These are phyloP conservation scores for Pseudomyrmex pallidus DNA, from an alignment of 1,140 invertebrate species.

Conservation along the genomic window DNA sequence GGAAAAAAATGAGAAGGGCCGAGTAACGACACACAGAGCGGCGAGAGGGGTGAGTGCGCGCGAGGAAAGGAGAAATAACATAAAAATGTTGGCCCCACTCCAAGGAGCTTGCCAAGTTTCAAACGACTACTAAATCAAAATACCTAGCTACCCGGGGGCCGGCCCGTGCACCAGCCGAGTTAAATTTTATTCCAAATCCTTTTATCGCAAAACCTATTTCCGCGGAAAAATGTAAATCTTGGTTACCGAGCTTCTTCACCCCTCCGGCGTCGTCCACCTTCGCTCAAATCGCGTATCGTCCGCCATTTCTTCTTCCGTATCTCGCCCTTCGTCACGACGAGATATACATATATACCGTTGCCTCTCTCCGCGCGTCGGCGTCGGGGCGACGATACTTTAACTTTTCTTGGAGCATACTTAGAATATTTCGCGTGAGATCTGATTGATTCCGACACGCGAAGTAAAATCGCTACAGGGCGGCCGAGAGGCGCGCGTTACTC, in stretches of 20 bases:
- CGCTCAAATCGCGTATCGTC: slow-evolving; percentile 51
- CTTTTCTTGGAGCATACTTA: slow-evolving; percentile 47
- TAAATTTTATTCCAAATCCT: slow-evolving; percentile 82
- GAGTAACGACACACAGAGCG: slow-evolving; percentile 48
- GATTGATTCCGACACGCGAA: slow-evolving; percentile 41
- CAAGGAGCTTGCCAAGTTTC: slow-evolving; percentile 83
- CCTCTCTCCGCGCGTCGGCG: slow-evolving; percentile 27
- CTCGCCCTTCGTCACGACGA: slow-evolving; percentile 46
- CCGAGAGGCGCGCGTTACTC: neutral
- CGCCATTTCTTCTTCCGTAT: slow-evolving; percentile 63
- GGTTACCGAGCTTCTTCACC: slow-evolving; percentile 62
- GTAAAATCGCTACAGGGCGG: slow-evolving; percentile 23
- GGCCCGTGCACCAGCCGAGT: slow-evolving; percentile 63
- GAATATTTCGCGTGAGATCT: slow-evolving; percentile 41
- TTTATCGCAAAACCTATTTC: slow-evolving; percentile 82
- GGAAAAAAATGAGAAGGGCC: slow-evolving; percentile 36
- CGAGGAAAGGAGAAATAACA: slow-evolving; percentile 73
- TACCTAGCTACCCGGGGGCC: slow-evolving; percentile 60
- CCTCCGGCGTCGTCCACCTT: slow-evolving; percentile 34
- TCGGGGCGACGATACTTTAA: slow-evolving; percentile 17
- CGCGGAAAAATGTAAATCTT: slow-evolving; percentile 80
- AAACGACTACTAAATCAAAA: slow-evolving; percentile 83
- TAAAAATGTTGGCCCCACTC: slow-evolving; percentile 82
- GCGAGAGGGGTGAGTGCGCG: slow-evolving; percentile 9
- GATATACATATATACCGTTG: slow-evolving; percentile 48